Evolutionary conservation across 2,113 vertebrate species (phyloP).

Genomic region (Felis chaus): DNA sequence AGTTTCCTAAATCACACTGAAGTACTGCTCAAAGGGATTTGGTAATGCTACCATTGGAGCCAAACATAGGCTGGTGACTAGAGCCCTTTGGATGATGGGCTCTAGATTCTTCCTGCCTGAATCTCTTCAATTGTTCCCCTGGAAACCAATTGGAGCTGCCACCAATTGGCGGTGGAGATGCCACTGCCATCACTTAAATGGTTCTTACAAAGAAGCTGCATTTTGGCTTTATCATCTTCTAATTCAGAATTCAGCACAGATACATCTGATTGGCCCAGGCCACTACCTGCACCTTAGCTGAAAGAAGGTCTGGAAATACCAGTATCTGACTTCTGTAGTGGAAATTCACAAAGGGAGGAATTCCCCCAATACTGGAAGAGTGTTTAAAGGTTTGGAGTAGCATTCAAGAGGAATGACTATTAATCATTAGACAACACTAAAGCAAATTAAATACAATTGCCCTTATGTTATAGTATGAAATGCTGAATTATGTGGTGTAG

Average conservation of each 20-base stretch:
- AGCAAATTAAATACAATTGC: neutral
- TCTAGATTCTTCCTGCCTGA: neutral
- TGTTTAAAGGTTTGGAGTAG: neutral
- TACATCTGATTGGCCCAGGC: neutral
- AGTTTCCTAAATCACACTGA: neutral
- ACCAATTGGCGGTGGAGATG: neutral
- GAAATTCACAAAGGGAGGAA: neutral
- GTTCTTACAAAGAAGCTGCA: neutral
- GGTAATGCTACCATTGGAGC: fast-evolving
- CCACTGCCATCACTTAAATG: too few species aligned
- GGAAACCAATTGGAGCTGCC: neutral
- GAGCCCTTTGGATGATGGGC: too few species aligned
- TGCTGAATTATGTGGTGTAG: neutral
- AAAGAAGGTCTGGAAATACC: neutral
- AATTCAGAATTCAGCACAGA: neutral
- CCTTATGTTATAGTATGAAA: neutral
- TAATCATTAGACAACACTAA: neutral
- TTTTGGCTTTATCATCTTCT: neutral
- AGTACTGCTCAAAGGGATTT: neutral
- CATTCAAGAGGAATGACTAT: neutral
- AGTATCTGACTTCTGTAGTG: neutral
- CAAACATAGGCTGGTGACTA: neutral
- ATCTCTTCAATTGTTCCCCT: neutral
- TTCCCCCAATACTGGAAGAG: neutral
- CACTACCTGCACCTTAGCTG: neutral